Evolutionary conservation across 2,797 vertebrate genomes (phyloP).

Genomic region (Hydrophis major): DNA sequence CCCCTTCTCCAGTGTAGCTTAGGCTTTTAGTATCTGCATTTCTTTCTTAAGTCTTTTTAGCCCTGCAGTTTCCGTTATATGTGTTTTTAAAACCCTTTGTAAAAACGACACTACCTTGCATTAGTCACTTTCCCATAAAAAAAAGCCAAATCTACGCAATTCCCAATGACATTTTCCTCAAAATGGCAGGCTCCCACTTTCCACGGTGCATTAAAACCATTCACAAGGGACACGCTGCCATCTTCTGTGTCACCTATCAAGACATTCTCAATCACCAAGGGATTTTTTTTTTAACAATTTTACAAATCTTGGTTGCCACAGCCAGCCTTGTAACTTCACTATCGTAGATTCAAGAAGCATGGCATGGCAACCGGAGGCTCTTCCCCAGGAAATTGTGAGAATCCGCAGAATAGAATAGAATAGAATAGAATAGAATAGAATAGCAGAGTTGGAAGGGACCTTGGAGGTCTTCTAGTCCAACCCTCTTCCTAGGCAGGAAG

Average conservation of each 20-base stretch:
- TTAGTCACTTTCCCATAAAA: neutral
- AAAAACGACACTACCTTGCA: neutral
- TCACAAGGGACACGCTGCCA: neutral
- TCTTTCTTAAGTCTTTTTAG: neutral
- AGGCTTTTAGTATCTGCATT: neutral
- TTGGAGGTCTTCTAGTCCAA: too few species aligned
- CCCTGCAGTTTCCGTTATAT: neutral
- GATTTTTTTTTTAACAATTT: neutral
- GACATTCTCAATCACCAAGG: neutral
- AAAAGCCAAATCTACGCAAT: neutral
- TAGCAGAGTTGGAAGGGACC: too few species aligned
- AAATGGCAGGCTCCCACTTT: neutral
- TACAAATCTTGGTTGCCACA: neutral
- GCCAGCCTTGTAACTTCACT: too few species aligned
- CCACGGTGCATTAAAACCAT: neutral
- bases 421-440: too few species aligned
- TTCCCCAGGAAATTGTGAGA: neutral
- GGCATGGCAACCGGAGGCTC: neutral
- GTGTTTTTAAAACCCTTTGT: neutral
- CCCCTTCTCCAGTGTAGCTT: too few species aligned
- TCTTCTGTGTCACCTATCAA: neutral
- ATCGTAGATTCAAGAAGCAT: neutral
- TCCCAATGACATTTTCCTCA: neutral
- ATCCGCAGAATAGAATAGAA: too few species aligned
- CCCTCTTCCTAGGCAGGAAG: too few species aligned